A percentile compares a stretch with the other conserved stretches of the same genome.
phyloP scores from a whole-genome alignment of 1,140 invertebrate genomes.

The Tetramorium alpestre region DNA sequence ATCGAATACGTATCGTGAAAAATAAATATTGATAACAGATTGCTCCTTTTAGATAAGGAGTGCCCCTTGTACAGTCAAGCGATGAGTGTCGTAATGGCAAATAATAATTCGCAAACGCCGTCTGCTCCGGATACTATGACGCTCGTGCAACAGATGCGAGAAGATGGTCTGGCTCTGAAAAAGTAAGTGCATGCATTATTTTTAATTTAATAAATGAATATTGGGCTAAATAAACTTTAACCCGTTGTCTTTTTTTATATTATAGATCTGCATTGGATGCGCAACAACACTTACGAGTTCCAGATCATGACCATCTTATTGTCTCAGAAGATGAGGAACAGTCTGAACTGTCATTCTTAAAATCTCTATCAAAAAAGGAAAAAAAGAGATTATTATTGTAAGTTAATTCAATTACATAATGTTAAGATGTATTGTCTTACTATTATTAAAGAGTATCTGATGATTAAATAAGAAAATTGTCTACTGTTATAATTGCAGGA shows the following conservation, averaged over 20 bases:
- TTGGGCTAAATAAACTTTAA: background rate
- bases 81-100: conserved; percentile 88
- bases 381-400: conserved; percentile 96
- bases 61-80: conserved; percentile 97
- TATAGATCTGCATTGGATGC: conserved; percentile 86
- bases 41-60: conserved; percentile 91
- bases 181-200: conserved; percentile 85
- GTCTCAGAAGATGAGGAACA: conserved; percentile 88
- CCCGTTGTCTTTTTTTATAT: conserved; percentile 40
- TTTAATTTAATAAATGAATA: conserved; percentile 14
- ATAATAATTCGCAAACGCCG: conserved; percentile 87
- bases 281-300: conserved; percentile 87
- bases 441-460: background rate
- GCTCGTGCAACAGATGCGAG: conserved; percentile 95
- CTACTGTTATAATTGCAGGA: conserved; percentile 84
- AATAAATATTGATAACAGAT: conserved; percentile 41
- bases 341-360: conserved; percentile 92
- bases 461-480: background rate
- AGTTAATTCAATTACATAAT: conserved; percentile 68
- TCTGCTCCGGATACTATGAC: conserved; percentile 89
- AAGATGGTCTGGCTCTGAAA: conserved; percentile 96
- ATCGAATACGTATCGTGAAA: conserved; percentile 15
- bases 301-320: conserved; percentile 82
- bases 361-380: conserved; percentile 93
- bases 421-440: background rate